Percentiles rank a stretch among this genome's conserved stretches.
Conservation (phyloP, 1,140 invertebrate genomes). For the Neodiprion lecontei region DNA sequence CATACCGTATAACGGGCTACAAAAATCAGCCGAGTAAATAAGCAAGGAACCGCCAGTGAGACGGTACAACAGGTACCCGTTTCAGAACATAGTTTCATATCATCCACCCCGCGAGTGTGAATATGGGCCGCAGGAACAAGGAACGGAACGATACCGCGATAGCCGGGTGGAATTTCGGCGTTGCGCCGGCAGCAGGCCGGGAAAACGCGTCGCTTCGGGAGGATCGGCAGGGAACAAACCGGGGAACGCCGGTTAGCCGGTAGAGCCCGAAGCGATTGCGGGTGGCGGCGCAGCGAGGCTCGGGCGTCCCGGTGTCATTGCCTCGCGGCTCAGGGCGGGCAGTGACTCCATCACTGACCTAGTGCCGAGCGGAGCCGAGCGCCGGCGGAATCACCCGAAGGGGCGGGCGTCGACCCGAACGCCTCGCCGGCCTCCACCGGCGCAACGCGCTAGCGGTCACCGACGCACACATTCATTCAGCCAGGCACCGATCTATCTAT, state of each 20-base stretch:
- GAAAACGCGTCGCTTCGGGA: not conserved
- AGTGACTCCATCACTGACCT: constrained; percentile 64
- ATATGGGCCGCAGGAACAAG: not conserved
- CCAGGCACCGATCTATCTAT: not conserved
- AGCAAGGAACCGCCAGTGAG: too few relatives aligned
- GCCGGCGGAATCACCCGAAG: constrained; percentile 42
- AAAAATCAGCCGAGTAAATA: too few relatives aligned
- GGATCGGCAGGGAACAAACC: not conserved
- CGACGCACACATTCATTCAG: constrained; percentile 18
- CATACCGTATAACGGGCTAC: too few relatives aligned
- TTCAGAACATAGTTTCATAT: too few relatives aligned
- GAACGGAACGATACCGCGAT: not conserved
- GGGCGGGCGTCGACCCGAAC: constrained; percentile 51
- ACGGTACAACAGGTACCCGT: too few relatives aligned
- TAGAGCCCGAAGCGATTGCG: not conserved
- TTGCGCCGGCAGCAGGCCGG: not conserved
- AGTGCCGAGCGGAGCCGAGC: constrained; percentile 57
- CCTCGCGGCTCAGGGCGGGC: constrained; percentile 62
- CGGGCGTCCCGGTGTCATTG: constrained; percentile 59
- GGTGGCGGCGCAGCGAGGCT: constrained; percentile 10
- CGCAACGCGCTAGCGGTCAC: constrained; percentile 24
- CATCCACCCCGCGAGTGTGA: too few relatives aligned
- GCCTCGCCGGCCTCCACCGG: constrained; percentile 24
- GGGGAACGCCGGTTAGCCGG: constrained; percentile 23
- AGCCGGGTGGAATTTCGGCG: not conserved